Percentiles rank a stretch among this genome's conserved stretches.
These are phyloP conservation scores for Cyclophora albipunctata DNA, from an alignment of 2,888 invertebrate species.

Conservation along the genomic window DNA sequence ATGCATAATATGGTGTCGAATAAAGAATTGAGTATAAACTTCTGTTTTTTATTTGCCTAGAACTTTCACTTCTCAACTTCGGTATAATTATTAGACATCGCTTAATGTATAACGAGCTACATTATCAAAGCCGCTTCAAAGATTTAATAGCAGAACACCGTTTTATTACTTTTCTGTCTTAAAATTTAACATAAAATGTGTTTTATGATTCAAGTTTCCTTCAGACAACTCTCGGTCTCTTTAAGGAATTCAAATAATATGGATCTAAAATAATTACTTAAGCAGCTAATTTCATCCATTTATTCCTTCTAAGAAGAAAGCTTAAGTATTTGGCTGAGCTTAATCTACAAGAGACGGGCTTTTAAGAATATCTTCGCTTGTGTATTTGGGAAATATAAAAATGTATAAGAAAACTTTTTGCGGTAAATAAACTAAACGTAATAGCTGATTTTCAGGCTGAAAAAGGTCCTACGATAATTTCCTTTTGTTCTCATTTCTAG, in stretches of 20 bases:
- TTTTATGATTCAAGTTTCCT: neutral
- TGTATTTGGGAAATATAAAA: conserved; percentile 11
- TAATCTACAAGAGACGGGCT: conserved; percentile 16
- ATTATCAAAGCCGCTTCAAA: too few relatives aligned
- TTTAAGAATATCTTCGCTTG: conserved; percentile 16
- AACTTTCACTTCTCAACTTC: neutral
- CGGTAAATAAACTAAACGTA: too few relatives aligned
- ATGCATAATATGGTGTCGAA: conserved; percentile 70
- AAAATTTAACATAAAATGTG: too few relatives aligned
- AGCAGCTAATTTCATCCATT: conserved; percentile 11
- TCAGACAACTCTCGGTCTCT: neutral
- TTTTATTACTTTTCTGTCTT: conserved; percentile 6
- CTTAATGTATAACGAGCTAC: neutral
- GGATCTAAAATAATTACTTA: conserved; percentile 6
- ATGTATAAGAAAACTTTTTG: too few relatives aligned
- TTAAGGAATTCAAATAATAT: conserved; percentile 1
- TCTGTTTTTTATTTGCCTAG: conserved; percentile 7
- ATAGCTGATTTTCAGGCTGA: too few relatives aligned
- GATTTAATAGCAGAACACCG: neutral
- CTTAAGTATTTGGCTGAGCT: conserved; percentile 16
- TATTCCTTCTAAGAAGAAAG: conserved; percentile 10
- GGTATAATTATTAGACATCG: neutral
- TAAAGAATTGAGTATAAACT: conserved; percentile 50
- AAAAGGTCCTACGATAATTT: too few relatives aligned
- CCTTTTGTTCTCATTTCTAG: too few relatives aligned